Percentiles rank a stretch among this genome's conserved stretches.
Conservation (phyloP, 2,888 invertebrate species). For the Orthosia cruda region DNA sequence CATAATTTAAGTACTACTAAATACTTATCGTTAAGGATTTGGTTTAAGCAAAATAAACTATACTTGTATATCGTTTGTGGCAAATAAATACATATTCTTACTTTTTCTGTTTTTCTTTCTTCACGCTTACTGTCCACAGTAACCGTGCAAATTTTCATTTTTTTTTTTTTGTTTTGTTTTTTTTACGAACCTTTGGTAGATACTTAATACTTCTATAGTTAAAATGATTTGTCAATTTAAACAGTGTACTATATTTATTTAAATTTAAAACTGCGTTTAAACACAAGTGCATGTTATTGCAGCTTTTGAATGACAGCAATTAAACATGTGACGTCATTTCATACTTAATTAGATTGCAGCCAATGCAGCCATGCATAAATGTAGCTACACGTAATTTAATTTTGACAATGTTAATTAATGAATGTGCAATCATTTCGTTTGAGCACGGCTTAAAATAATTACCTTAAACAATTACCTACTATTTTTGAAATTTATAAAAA, state of each 20-base stretch:
- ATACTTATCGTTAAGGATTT: too few species aligned
- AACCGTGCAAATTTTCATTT: too few species aligned
- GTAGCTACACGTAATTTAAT: slow-evolving; percentile 33
- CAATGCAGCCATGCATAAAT: slow-evolving; percentile 32
- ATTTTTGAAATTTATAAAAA: not conserved
- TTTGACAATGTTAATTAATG: slow-evolving; percentile 27
- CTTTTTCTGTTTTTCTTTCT: too few species aligned
- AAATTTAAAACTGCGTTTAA: not conserved
- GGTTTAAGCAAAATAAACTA: too few species aligned
- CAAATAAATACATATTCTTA: too few species aligned
- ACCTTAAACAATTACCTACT: not conserved
- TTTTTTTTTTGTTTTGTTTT: too few species aligned
- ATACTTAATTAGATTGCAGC: slow-evolving; percentile 33
- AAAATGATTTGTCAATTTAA: not conserved
- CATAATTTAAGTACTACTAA: too few species aligned
- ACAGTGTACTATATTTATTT: not conserved
- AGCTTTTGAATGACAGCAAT: slow-evolving; percentile 34
- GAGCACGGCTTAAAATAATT: not conserved
- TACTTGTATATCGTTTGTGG: too few species aligned
- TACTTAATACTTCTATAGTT: too few species aligned
- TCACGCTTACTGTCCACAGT: too few species aligned
- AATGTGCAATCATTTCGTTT: slow-evolving; percentile 30
- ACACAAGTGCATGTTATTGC: slow-evolving; percentile 18
- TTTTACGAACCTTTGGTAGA: too few species aligned
- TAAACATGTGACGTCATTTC: slow-evolving; percentile 9